Base-by-base conservation (phyloP, 2,113 vertebrate species). In the Epinephelus lanceolatus region DNA sequence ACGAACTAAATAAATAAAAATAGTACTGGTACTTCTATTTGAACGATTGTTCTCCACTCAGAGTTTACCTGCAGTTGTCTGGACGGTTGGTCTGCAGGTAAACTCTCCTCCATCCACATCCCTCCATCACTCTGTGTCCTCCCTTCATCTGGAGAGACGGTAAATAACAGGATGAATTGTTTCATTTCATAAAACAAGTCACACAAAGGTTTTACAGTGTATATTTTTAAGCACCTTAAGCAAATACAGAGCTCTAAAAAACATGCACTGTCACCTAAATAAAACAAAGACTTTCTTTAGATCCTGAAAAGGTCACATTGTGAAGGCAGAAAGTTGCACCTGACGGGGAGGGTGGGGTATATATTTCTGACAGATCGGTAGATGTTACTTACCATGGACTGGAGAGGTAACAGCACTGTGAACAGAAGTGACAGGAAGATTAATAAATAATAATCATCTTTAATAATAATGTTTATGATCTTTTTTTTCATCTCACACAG, bases 51-150 rank as follows among this genome's bases (percentile, higher is more conserved):
- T 27, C 14, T 37, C 8, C 19, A 11, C 25, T 49, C 10, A 23
- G 10, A 30, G 68, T 81, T 75, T 71, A 90, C 88, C 84, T 86
- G 86, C 37, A n/a, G 65, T 19, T 0, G 57, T 69, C 10, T 69
- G 10, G 53, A 2, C 0, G 25, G n/a, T 15, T 68, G 47, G 4
- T 76, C 49, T 68, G 78, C 33, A 19, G 59, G 5, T 7, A 86
- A 23, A 49, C 57, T 9, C 21, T 83, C 66, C 56, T 77, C 69
- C 19, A 2, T 60, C 78, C 74, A 73, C 30, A 68, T 61, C 42
- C 52, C 73, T 30, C 5, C 66, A 53, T 76, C 59, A 52, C 9
- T 62, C 19, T n/a, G 17, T 12, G 47, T 11, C 18, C 3, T 5
- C 40, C 18, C 33, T 14, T 59, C 75, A 60, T 84, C 72, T 79